A percentile compares a stretch with the other conserved stretches of the same genome.
phyloP scores from a whole-genome alignment of 1,140 invertebrate species.

The Drosophila eugracilis region DNA sequence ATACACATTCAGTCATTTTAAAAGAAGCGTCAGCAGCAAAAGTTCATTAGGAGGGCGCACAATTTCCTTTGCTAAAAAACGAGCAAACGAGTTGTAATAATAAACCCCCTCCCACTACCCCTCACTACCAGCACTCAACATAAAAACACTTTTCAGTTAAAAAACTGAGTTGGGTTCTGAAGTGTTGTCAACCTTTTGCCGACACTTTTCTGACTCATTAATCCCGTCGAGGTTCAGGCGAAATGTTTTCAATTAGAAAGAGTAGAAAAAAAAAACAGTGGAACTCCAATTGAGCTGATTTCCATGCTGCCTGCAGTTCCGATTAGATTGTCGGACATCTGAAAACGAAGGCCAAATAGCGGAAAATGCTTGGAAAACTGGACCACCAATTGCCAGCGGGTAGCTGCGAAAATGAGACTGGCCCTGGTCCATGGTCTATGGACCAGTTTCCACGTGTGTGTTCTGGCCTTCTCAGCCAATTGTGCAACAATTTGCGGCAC shows the following conservation, averaged over 20 bases:
- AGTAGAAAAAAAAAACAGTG: no score
- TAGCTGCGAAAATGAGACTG: slow-evolving; percentile 19
- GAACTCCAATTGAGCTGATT: slow-evolving; percentile 14
- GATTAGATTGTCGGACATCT: slow-evolving; percentile 28
- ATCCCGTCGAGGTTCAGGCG: slow-evolving; percentile 25
- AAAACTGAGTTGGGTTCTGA: slow-evolving; percentile 24
- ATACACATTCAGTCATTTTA: slow-evolving; percentile 51
- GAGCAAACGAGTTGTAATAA: slow-evolving; percentile 26
- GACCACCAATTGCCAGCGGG: slow-evolving; percentile 24
- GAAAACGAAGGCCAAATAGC: slow-evolving; percentile 22
- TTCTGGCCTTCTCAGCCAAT: slow-evolving; percentile 34
- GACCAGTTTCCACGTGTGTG: slow-evolving; percentile 19
- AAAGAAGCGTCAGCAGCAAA: slow-evolving; percentile 61
- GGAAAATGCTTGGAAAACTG: slow-evolving; percentile 36
- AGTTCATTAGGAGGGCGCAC: slow-evolving; percentile 59
- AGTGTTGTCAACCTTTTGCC: slow-evolving; percentile 48
- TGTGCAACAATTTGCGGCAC: slow-evolving; percentile 74
- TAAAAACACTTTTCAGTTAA: slow-evolving; percentile 24
- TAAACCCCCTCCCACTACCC: background rate
- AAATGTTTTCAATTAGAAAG: slow-evolving; percentile 49
- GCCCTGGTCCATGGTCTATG: slow-evolving; percentile 13
- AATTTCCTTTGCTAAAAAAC: slow-evolving; percentile 34
- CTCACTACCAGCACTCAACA: no score
- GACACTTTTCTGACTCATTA: slow-evolving; percentile 80
- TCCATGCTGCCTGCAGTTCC: slow-evolving; percentile 12